Percentiles rank a stretch among this genome's conserved stretches.
These are phyloP conservation scores for Anisognathus igniventris DNA, from an alignment of 2,797 vertebrate genomes.

Conservation along the genomic window DNA sequence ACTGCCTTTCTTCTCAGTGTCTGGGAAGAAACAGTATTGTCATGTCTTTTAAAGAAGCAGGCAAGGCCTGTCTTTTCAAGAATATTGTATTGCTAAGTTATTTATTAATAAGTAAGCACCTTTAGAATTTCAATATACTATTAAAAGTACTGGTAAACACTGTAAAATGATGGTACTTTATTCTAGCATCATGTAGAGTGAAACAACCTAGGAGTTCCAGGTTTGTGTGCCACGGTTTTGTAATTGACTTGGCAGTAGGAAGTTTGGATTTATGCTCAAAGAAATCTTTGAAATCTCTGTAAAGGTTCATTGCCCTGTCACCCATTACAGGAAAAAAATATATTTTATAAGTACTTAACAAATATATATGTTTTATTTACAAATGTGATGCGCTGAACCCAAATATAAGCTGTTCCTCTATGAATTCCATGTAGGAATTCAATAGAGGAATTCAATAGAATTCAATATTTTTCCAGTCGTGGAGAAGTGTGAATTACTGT, in stretches of 20 bases:
- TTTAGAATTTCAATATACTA: neutral
- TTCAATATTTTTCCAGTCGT: neutral
- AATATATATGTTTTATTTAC: neutral
- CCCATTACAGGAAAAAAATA: neutral
- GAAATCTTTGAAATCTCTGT: neutral
- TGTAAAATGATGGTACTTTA: neutral
- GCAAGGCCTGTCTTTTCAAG: neutral
- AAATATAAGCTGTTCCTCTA: neutral
- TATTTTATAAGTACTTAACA: neutral
- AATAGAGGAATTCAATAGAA: neutral
- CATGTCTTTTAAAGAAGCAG: neutral
- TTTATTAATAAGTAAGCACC: neutral
- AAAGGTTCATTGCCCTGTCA: neutral
- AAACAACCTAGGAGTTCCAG: neutral
- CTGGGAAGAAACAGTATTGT: neutral
- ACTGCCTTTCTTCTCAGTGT: neutral
- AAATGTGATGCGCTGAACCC: neutral
- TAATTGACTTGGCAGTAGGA: neutral
- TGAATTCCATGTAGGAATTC: neutral
- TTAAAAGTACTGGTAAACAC: neutral
- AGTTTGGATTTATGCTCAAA: neutral
- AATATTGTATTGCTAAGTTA: neutral
- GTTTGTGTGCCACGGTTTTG: neutral
- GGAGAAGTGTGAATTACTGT: neutral
- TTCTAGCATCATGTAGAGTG: neutral